phyloP scores from a whole-genome alignment of 2,113 vertebrate species.

The Nerophis ophidion region DNA sequence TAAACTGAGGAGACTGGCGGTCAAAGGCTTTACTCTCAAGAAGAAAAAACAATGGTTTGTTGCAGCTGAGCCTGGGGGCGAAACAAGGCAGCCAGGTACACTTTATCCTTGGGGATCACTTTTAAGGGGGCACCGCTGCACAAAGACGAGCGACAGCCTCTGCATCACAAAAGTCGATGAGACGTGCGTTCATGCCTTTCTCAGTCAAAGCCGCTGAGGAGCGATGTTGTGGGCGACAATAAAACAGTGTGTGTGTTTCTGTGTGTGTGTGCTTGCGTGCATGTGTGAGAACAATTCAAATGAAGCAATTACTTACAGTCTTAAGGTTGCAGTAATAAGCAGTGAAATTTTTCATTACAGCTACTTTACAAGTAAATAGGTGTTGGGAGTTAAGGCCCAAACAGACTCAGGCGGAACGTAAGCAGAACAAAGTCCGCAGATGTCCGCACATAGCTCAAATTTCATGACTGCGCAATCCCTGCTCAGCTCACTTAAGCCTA shows the following conservation, averaged over 20 bases:
- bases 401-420: no score
- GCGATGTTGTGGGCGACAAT: neutral
- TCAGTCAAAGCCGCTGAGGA: slow-evolving; percentile 7
- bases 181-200: slow-evolving; percentile 20
- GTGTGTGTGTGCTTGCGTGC: neutral
- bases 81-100: slow-evolving; percentile 14
- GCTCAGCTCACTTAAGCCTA: no score
- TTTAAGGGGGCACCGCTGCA: slow-evolving; percentile 25
- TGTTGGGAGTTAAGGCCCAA: slow-evolving; percentile 38
- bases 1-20: neutral
- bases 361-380: slow-evolving; percentile 57
- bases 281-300: slow-evolving; percentile 44
- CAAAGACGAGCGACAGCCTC: slow-evolving; percentile 34
- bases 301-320: slow-evolving; percentile 59
- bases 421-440: no score
- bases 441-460: no score
- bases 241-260: slow-evolving; percentile 4
- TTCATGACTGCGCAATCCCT: no score
- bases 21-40: neutral
- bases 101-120: slow-evolving; percentile 50
- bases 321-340: slow-evolving; percentile 51
- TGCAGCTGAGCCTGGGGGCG: slow-evolving; percentile 15
- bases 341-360: slow-evolving; percentile 37
- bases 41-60: slow-evolving; percentile 22
- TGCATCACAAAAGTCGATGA: slow-evolving; percentile 49